Evolutionary conservation across 2,113 vertebrate genomes (phyloP).

Genomic region (Chinchilla lanigera): DNA sequence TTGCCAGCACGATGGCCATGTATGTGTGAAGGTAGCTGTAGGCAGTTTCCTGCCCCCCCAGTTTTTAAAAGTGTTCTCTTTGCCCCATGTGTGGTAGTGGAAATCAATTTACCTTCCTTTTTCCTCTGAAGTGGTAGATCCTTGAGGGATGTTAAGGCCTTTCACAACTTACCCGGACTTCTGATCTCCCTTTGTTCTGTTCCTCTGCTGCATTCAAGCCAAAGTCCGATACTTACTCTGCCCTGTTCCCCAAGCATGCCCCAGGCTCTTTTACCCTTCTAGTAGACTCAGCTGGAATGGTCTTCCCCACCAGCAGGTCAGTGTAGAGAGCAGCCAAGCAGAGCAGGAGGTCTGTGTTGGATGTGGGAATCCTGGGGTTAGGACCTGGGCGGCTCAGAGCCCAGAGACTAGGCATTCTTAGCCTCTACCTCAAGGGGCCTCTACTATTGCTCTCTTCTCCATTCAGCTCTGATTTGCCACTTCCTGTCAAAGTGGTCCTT

Average conservation of each 20-base stretch:
- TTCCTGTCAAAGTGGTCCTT: not conserved
- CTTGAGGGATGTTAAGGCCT: not conserved
- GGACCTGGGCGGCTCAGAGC: not conserved
- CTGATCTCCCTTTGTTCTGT: not conserved
- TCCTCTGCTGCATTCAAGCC: not conserved
- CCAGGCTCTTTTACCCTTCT: not conserved
- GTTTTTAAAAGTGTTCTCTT: not conserved
- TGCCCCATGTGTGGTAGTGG: not conserved
- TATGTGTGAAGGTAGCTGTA: not conserved
- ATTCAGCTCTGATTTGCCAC: not conserved
- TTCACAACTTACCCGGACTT: not conserved
- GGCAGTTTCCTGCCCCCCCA: not conserved
- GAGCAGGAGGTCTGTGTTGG: not conserved
- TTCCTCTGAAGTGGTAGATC: not conserved
- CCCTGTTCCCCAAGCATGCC: not conserved
- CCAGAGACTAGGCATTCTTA: not conserved
- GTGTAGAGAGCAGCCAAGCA: not conserved
- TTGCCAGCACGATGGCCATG: not conserved
- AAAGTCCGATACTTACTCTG: not conserved
- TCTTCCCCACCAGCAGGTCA: not conserved
- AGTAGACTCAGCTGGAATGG: not conserved
- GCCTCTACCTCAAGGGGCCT: not conserved
- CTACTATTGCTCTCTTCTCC: not conserved
- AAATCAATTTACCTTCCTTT: fast-evolving
- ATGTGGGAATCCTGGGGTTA: not conserved